Base-by-base conservation (phyloP, 2,888 invertebrate species). In the Drosophila fulvimacula region DNA sequence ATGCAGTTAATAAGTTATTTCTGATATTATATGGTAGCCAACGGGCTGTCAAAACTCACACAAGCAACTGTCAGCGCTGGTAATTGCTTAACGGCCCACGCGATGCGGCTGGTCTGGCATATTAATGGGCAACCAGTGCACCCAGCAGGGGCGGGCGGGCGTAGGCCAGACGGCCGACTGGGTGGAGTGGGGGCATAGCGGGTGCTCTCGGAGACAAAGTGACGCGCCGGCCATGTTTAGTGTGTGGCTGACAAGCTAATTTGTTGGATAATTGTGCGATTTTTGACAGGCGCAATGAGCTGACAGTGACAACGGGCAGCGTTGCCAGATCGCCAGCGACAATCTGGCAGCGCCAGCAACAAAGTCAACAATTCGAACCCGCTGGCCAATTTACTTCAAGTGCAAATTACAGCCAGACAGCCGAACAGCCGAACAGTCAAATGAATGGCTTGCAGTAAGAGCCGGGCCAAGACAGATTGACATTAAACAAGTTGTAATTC, bases 401-500 rank as follows among this genome's bases (percentile, higher is more conserved):
- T 66, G 75, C 52, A 79, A 79, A 82, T 77, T 76, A 65, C 71
- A 73, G 61, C 38, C 67, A 51, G 66, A 59, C 48, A 58, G 15
- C 30, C 41, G 19, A 59, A 49, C 39, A 19, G 60, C 30, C 53
- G 56, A 27, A 19, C 52, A 30, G 58, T 17, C 39, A 42, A 41
- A 41, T 48, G 46, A 48, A 48, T 27, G 5, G 46, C 68, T 39
- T n/a, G 48, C 57, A 68, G 62, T 57, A 57, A 73, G 61, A 74
- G 74, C 44, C 57, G 48, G 61, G 44, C 69, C 74, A 65, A 73
- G 83, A 85, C 89, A 85, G 85, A 87, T 89, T 91, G 91, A 91
- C 92, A 91, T 90, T 90, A 91, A 91, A 91, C 91, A 92, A 91
- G 90, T 89, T 92, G 92, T 92, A 92, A 92, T 92, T 92, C 90